Percentiles rank a stretch among this genome's conserved stretches.
Conservation (phyloP, 2,888 invertebrate genomes). For the Aphrophora alni region DNA sequence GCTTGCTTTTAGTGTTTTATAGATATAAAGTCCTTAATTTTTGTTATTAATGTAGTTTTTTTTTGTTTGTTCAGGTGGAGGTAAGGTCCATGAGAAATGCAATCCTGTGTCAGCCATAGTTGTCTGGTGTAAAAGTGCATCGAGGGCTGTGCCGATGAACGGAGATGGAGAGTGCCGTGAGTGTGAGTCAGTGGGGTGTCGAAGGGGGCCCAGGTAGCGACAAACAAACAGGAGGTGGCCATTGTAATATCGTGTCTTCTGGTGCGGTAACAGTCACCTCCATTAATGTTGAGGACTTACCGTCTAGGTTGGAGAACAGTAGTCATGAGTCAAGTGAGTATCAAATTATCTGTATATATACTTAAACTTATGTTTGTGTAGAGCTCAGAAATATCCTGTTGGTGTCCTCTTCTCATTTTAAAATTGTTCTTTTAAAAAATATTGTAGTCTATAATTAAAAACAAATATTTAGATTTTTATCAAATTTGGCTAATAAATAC, state of each 20-base stretch:
- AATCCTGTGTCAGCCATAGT: not conserved
- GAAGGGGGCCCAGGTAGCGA: slow-evolving; percentile 28
- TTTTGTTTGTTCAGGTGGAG: not conserved
- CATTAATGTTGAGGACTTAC: slow-evolving; percentile 49
- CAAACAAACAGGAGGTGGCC: slow-evolving; percentile 32
- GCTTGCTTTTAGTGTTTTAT: too few relatives aligned
- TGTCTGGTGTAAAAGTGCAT: not conserved
- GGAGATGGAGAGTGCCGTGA: slow-evolving; percentile 44
- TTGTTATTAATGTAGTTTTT: not conserved
- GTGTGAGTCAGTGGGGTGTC: slow-evolving; percentile 41
- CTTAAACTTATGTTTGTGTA: too few relatives aligned
- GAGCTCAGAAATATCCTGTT: too few relatives aligned
- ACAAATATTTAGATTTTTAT: too few relatives aligned
- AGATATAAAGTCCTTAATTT: too few relatives aligned
- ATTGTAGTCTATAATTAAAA: too few relatives aligned
- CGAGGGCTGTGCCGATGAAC: slow-evolving; percentile 15
- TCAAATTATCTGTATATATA: not conserved
- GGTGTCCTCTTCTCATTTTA: too few relatives aligned
- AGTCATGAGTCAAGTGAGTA: slow-evolving; percentile 20
- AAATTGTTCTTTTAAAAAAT: too few relatives aligned
- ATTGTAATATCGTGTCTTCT: slow-evolving; percentile 49
- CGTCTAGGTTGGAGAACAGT: slow-evolving; percentile 30
- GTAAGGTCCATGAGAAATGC: not conserved
- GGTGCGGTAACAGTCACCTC: slow-evolving; percentile 52
- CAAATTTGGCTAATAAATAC: too few relatives aligned